Evolutionary conservation across 2,888 invertebrate species (phyloP), one percentile per base, ranked within the genome.

Genomic region (Biston betularia): DNA sequence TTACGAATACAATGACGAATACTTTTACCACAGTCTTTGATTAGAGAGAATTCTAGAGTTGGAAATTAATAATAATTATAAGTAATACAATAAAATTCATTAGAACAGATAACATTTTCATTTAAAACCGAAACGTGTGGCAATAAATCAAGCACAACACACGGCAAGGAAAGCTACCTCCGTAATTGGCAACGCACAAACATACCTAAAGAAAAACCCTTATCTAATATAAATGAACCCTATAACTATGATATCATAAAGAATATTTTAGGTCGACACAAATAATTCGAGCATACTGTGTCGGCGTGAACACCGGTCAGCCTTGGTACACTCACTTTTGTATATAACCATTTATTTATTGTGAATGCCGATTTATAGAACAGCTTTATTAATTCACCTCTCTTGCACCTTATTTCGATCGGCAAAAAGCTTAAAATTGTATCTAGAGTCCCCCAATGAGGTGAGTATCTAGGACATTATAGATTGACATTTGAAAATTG

Each of bases 321-420:
- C 89, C 89, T 89, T 89, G 88, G 78, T 74, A 82, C 88, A 87
- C 87, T 89, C 88, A 88, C 88, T 88, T 88, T 87, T 84, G 84
- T 86, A 79, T 79, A 79, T 75, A 78, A 75, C 77, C 77, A 81
- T 78, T 77, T 79, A 81, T 81, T 80, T 79, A 79, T 80, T 83
- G 83, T 83, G 82, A 85, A 85, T 84, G 80, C 79, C 77, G 80
- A 84, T 83, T 83, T 83, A 76, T 84, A 75, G 79, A 80, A 79
- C 79, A 69, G 71, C 58, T 71, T 71, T 71, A 74, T 68, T 75
- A 74, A 69, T 77, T 74, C 77, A 73, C 52, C 63, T 70, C 63
- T 53, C 46, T 46, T 75, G 65, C 69, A 68, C 74, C 76, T 75
- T 83, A 79, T 79, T 67, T 5, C 46, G 64, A 71, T 68, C 24